phyloP scores from a whole-genome alignment of 2,888 invertebrate genomes.

The Melikaiella ostensackeni region DNA sequence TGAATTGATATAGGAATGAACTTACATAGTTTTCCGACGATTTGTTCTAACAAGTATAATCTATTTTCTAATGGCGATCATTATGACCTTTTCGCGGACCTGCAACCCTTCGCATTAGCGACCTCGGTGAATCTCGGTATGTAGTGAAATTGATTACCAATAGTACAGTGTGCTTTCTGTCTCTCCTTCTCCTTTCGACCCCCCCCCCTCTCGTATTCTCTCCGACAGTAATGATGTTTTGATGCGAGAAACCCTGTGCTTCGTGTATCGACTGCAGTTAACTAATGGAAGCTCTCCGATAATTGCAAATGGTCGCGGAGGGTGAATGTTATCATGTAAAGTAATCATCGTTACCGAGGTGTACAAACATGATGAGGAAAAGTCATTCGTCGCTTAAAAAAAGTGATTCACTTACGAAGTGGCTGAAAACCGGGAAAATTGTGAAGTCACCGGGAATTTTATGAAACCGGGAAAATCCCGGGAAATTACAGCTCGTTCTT shows the following conservation, averaged over 20 bases:
- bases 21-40: background rate
- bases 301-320: slow-evolving; percentile 73
- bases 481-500: too few relatives aligned
- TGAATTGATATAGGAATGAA: background rate
- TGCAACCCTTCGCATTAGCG: slow-evolving; percentile 69
- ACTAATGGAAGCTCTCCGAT: slow-evolving; percentile 77
- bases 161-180: slow-evolving; percentile 63
- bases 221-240: slow-evolving; percentile 75
- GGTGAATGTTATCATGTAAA: slow-evolving; percentile 73
- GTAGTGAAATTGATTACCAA: slow-evolving; percentile 75
- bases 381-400: background rate
- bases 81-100: slow-evolving; percentile 58
- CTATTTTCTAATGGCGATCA: slow-evolving; percentile 66
- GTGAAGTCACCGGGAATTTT: too few relatives aligned
- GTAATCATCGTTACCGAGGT: slow-evolving; percentile 73
- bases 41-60: slow-evolving; percentile 52
- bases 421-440: background rate
- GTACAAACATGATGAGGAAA: slow-evolving; percentile 44
- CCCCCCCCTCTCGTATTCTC: slow-evolving; percentile 55
- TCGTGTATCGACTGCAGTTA: slow-evolving; percentile 75
- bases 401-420: background rate
- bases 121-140: slow-evolving; percentile 61
- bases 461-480: too few relatives aligned
- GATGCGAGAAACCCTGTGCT: slow-evolving; percentile 72
- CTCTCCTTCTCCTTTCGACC: slow-evolving; percentile 48